A percentile compares a stretch with the other conserved stretches of the same genome.
phyloP scores from a whole-genome alignment of 2,113 vertebrate species.

The Ivindomyrus marchei region DNA sequence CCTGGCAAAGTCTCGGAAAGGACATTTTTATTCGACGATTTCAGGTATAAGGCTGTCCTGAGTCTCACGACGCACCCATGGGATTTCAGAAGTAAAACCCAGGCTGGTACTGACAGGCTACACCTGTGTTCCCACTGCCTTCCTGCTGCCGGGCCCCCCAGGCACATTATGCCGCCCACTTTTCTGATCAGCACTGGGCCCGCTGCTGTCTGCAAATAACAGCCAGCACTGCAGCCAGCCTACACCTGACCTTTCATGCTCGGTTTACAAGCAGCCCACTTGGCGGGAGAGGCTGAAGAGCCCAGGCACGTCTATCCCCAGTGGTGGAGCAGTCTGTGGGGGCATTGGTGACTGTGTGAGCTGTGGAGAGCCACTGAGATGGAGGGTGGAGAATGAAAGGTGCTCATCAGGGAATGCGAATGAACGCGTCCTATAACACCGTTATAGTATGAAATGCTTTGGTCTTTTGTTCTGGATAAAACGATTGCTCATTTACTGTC shows the following conservation, averaged over 20 bases:
- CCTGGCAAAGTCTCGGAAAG: not conserved
- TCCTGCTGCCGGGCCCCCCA: not conserved
- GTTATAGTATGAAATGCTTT: not conserved
- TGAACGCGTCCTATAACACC: not conserved
- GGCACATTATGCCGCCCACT: not conserved
- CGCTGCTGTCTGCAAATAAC: not conserved
- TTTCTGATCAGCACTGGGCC: not conserved
- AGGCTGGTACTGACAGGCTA: not conserved
- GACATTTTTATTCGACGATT: not conserved
- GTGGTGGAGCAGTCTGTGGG: not conserved
- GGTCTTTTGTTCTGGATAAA: not conserved
- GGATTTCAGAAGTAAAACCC: not conserved
- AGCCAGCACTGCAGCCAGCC: not conserved
- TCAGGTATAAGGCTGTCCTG: not conserved
- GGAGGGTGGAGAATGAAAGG: not conserved
- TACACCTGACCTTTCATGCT: not conserved
- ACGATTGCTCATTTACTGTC: not conserved
- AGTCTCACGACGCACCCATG: not conserved
- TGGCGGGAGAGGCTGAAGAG: not conserved
- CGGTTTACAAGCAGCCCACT: not conserved
- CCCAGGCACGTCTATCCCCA: not conserved
- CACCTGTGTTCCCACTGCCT: not conserved
- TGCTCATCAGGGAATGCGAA: not conserved
- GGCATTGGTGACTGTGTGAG: not conserved
- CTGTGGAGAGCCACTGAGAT: not conserved